These are phyloP conservation scores for Boloria selene DNA, from an alignment of 2,888 invertebrate species.

Conservation along the genomic window DNA sequence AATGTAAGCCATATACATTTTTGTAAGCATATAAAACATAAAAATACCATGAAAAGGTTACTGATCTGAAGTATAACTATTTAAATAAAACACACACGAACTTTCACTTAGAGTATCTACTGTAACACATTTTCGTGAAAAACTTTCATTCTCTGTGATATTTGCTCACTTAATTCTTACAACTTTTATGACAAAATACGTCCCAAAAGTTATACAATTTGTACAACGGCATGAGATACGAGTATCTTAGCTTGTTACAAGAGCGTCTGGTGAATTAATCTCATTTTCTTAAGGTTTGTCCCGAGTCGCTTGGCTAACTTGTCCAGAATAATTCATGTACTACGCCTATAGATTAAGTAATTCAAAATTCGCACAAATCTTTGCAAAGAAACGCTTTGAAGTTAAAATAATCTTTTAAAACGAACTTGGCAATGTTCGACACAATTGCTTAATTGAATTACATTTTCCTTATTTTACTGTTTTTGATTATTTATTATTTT, in stretches of 20 bases:
- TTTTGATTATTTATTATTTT: slow-evolving; percentile 2
- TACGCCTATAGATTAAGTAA: slow-evolving; percentile 17
- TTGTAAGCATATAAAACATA: no score
- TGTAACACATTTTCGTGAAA: neutral
- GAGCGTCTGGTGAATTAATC: slow-evolving; percentile 44
- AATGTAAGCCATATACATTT: no score
- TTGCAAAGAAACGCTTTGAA: slow-evolving; percentile 2
- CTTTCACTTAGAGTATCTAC: no score
- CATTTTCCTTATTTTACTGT: neutral
- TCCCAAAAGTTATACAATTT: slow-evolving; percentile 28
- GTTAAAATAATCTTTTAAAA: slow-evolving; percentile 16
- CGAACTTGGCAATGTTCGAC: slow-evolving; percentile 5
- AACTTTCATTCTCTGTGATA: slow-evolving; percentile 16
- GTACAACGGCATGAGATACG: slow-evolving; percentile 24
- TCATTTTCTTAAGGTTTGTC: slow-evolving; percentile 39
- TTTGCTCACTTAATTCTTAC: slow-evolving; percentile 9
- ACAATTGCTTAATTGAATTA: slow-evolving; percentile 5
- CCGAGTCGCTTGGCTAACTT: slow-evolving; percentile 21
- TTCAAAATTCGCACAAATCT: slow-evolving; percentile 6
- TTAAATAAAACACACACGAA: no score
- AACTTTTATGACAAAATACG: slow-evolving; percentile 21
- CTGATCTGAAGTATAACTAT: no score
- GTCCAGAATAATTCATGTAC: slow-evolving; percentile 14
- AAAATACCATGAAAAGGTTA: no score
- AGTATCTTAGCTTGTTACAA: slow-evolving; percentile 40